Base-by-base conservation (phyloP, 2,113 vertebrate species). In the Dicentrarchus labrax region DNA sequence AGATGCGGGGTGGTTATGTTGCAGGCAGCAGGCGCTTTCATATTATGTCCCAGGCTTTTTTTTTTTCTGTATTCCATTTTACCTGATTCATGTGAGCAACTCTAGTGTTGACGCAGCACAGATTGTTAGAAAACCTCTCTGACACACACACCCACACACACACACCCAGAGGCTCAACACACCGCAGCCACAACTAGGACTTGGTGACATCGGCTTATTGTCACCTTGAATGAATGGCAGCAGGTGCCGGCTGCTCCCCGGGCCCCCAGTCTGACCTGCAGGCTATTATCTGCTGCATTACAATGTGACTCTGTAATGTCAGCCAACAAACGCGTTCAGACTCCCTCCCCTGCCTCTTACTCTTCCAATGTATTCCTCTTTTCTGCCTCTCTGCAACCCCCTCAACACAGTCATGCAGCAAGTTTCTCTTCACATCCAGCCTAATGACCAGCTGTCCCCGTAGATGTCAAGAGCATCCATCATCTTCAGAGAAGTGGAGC, bases 191-290 rank as follows among this genome's bases (percentile, higher is more conserved):
- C 53, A 70, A 38, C 81, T 36, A 78, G 89, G 87, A 88, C 78
- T 66, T 64, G 65, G 68, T 87, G 78, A 82, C 91, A 83, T 68
- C 16, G 53, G 69, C 67, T 73, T 85, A 76, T 89, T 92, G 90
- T 92, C 92, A 92, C 90, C 89, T 90, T 90, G 62, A 90, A 85
- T 93, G 86, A 93, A 82, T 86, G 91, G 90, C 87, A 84, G 88
- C 89, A 89, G 86, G 86, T 91, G 90, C 88, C 50, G n/a, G 50
- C 76, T 85, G 83, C 75, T 62, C 80, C 80, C 75, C 54, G 30
- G 39, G 19, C 79, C 56, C 80, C 38, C 51, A 8, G 39, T 72
- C 77, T 56, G 82, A 93, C 90, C 92, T 90, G 83, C 72, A 76
- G 86, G 90, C 75, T 86, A 83, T 90, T 92, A 93, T 89, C 80